A percentile compares a stretch with the other conserved stretches of the same genome.
phyloP scores from a whole-genome alignment of 2,113 vertebrate species.

The Passer domesticus region DNA sequence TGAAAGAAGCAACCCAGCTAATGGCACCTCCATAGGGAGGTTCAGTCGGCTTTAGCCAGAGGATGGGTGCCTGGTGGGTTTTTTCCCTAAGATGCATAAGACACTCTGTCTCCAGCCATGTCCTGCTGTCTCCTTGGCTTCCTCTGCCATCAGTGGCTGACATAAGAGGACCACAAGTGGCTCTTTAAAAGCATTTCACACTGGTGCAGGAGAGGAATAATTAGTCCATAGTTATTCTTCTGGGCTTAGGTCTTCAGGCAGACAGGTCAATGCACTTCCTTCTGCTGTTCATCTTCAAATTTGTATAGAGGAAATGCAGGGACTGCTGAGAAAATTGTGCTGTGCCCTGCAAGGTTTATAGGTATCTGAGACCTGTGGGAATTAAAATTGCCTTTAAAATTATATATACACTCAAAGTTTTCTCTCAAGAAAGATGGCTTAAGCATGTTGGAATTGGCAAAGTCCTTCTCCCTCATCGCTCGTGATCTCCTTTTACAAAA shows the following conservation, averaged over 20 bases:
- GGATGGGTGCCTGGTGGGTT: background rate
- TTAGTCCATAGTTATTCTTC: background rate
- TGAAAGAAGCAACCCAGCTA: background rate
- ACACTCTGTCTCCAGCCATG: background rate
- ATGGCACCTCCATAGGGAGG: background rate
- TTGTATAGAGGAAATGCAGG: fast-evolving
- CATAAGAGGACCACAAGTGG: background rate
- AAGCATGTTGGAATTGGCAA: background rate
- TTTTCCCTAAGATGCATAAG: background rate
- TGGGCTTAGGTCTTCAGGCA: background rate
- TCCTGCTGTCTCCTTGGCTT: background rate
- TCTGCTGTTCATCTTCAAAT: background rate
- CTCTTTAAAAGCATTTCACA: background rate
- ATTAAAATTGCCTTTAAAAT: background rate
- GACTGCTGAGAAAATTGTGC: background rate
- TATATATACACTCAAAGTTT: background rate
- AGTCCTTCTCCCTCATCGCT: background rate
- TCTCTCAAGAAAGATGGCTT: background rate
- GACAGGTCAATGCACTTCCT: background rate
- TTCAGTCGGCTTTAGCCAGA: background rate
- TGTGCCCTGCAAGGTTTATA: background rate
- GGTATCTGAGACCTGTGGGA: background rate
- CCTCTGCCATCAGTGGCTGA: background rate
- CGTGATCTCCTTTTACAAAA: background rate
- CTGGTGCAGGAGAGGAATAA: background rate